phyloP scores from a whole-genome alignment of 2,797 vertebrate species.

The Mycteria americana region DNA sequence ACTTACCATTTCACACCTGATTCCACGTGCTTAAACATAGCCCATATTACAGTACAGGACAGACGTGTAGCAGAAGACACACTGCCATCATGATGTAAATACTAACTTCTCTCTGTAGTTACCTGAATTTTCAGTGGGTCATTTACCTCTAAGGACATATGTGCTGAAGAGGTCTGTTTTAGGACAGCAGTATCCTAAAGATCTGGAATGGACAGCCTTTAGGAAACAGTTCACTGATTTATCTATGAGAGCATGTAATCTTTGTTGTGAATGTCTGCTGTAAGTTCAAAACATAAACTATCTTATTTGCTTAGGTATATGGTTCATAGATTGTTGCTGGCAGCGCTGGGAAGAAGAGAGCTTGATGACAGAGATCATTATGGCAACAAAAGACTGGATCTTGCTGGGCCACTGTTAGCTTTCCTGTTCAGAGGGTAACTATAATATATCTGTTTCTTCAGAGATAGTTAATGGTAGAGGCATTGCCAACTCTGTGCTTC shows the following conservation, averaged over 20 bases:
- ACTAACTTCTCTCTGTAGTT: neutral
- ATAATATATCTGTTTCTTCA: neutral
- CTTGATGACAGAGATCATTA: conserved; percentile 99
- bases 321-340: conserved; percentile 93
- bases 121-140: neutral
- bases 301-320: conserved; percentile 84
- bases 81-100: neutral
- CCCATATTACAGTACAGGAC: neutral
- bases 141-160: neutral
- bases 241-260: neutral
- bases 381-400: conserved; percentile 97
- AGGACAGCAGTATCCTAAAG: neutral
- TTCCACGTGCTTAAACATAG: neutral
- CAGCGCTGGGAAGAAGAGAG: conserved; percentile 92
- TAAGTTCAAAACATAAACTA: neutral
- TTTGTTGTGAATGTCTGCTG: neutral
- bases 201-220: neutral
- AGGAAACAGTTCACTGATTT: neutral
- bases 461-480: neutral
- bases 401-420: conserved; percentile 92
- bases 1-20: neutral
- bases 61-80: neutral
- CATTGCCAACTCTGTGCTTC: neutral
- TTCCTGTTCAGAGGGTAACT: conserved; percentile 95
- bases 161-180: neutral